These are phyloP conservation scores for Eupelmus urozonus DNA, from an alignment of 2,888 invertebrate genomes.

Conservation along the genomic window DNA sequence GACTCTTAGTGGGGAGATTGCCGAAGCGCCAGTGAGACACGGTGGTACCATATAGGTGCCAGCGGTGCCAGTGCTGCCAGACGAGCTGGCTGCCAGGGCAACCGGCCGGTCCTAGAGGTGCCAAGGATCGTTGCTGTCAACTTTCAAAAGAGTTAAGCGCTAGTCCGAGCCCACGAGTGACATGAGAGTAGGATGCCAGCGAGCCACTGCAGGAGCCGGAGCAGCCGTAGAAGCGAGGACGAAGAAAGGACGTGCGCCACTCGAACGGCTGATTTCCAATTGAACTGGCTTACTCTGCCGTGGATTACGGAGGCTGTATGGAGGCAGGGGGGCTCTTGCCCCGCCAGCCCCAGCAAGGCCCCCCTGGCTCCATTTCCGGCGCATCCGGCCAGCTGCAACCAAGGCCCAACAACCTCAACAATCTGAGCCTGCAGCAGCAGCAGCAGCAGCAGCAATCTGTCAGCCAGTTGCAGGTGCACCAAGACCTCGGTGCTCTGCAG, in stretches of 20 bases:
- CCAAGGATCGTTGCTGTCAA: too few species aligned
- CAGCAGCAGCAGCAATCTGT: conserved; percentile 80
- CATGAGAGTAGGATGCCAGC: conserved; percentile 53
- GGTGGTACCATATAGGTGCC: too few species aligned
- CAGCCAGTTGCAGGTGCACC: conserved; percentile 68
- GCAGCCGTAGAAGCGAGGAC: conserved; percentile 51
- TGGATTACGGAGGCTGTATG: conserved; percentile 86
- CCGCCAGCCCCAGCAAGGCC: conserved; percentile 82
- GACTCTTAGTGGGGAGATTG: too few species aligned
- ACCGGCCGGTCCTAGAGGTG: too few species aligned
- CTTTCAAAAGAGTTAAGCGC: too few species aligned
- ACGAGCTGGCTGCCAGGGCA: too few species aligned
- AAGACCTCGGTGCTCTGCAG: neutral
- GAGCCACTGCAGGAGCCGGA: conserved; percentile 19
- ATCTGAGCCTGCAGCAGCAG: too few species aligned
- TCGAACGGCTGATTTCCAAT: conserved; percentile 75
- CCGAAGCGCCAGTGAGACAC: neutral
- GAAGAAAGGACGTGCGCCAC: conserved; percentile 60
- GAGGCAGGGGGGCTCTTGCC: conserved; percentile 87
- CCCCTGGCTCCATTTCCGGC: conserved; percentile 75
- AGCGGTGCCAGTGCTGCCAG: too few species aligned
- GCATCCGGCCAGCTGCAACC: conserved; percentile 62
- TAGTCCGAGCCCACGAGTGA: neutral
- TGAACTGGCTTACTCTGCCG: conserved; percentile 78
- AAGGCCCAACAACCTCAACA: conserved; percentile 39